Evolutionary conservation across 2,113 vertebrate species (phyloP).

Genomic region (Onychostoma macrolepis): DNA sequence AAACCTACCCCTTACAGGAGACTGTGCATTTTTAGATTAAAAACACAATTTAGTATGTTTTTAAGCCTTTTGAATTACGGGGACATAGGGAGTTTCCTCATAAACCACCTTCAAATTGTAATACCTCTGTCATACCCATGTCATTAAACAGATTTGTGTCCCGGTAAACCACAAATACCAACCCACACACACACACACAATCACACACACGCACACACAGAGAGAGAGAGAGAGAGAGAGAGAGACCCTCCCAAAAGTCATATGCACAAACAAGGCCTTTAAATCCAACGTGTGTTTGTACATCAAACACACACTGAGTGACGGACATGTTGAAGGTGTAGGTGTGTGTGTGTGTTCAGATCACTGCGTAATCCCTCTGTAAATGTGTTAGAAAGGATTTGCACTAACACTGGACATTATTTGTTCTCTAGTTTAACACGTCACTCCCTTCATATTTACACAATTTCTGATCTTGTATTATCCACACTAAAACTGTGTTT

Average conservation of each 20-base stretch:
- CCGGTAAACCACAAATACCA: no score
- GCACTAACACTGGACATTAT: neutral
- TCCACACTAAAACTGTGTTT: neutral
- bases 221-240: neutral
- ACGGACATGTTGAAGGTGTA: neutral
- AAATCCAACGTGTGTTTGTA: neutral
- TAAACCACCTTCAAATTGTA: no score
- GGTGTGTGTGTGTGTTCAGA: conserved; percentile 18
- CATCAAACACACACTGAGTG: neutral
- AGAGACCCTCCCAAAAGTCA: neutral
- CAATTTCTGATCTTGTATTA: neutral
- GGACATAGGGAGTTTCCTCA: no score
- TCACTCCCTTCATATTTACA: neutral
- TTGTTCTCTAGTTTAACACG: neutral
- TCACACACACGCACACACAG: no score
- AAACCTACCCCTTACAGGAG: no score
- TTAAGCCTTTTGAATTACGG: no score
- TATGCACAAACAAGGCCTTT: conserved; percentile 9
- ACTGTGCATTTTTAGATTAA: no score
- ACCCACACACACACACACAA: no score
- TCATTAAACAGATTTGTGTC: no score
- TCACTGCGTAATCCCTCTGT: neutral
- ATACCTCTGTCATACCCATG: no score
- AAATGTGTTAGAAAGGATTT: conserved; percentile 12
- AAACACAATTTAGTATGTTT: no score